These are phyloP conservation scores for Pegoplata infirma DNA, from an alignment of 2,888 invertebrate genomes.

Conservation along the genomic window DNA sequence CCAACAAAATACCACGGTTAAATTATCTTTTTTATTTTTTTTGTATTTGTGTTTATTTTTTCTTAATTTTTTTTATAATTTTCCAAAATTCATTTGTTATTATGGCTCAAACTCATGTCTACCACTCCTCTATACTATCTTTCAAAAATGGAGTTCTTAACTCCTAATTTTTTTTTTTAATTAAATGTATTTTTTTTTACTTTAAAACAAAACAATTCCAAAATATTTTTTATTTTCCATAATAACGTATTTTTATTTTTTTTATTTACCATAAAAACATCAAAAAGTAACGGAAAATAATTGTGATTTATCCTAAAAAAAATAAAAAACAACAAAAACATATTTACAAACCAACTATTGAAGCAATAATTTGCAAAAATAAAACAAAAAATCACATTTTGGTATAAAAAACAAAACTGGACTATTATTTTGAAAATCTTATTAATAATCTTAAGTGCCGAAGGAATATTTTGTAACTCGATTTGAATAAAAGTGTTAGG, in stretches of 20 bases:
- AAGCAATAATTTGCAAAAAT: constrained; percentile 44
- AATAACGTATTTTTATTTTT: constrained; percentile 24
- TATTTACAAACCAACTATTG: constrained; percentile 57
- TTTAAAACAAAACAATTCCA: constrained; percentile 24
- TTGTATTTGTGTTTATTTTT: constrained; percentile 63
- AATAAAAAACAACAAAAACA: constrained; percentile 45
- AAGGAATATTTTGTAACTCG: too few relatives aligned
- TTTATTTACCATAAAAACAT: constrained; percentile 63
- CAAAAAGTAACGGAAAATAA: constrained; percentile 67
- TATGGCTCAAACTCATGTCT: not conserved
- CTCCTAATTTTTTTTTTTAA: constrained; percentile 6
- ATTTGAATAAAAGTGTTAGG: too few relatives aligned
- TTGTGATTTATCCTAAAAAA: constrained; percentile 71
- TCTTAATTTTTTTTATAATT: constrained; percentile 53
- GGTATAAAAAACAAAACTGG: constrained; percentile 31
- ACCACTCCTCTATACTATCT: not conserved
- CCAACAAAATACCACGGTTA: not conserved
- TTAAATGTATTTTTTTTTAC: constrained; percentile 28
- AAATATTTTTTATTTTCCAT: constrained; percentile 26
- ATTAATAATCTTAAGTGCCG: too few relatives aligned
- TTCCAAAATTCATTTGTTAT: not conserved
- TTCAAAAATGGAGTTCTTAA: constrained; percentile 7
- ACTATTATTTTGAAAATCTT: too few relatives aligned
- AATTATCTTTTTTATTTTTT: constrained; percentile 52
- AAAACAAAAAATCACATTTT: constrained; percentile 51